Percentiles rank a stretch among this genome's conserved stretches.
Conservation (phyloP, 2,888 invertebrate genomes). For the Troilus luridus region DNA sequence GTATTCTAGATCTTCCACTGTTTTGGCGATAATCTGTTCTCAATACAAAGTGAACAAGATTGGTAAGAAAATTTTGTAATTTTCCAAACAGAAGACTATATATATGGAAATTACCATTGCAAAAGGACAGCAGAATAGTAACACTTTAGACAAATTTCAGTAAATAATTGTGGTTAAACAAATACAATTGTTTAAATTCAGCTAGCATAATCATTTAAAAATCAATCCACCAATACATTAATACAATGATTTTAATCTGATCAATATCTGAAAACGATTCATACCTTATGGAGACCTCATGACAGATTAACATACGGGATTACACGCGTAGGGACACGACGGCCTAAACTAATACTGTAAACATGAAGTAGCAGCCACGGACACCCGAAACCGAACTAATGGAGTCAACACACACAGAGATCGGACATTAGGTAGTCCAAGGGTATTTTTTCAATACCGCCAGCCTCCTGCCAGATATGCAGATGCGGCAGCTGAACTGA, state of each 20-base stretch:
- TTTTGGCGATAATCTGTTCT: too few relatives aligned
- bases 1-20: too few relatives aligned
- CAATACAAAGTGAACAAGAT: too few relatives aligned
- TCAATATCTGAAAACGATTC: not conserved
- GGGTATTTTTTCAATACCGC: not conserved
- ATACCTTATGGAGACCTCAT: not conserved
- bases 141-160: too few relatives aligned
- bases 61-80: too few relatives aligned
- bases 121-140: too few relatives aligned
- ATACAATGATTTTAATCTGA: not conserved
- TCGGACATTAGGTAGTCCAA: not conserved
- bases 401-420: slow-evolving; percentile 4
- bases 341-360: not conserved
- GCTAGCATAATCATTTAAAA: not conserved
- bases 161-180: too few relatives aligned
- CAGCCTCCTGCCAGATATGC: not conserved
- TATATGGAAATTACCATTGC: too few relatives aligned
- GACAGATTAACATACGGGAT: not conserved
- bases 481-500: not conserved
- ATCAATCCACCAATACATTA: not conserved
- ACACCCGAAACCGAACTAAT: slow-evolving; percentile 2
- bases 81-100: too few relatives aligned
- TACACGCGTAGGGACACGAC: not conserved
- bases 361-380: not conserved
- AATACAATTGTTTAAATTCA: too few relatives aligned